Base-by-base conservation (phyloP, 2,888 invertebrate species). In the Stegana nigrithorax region DNA sequence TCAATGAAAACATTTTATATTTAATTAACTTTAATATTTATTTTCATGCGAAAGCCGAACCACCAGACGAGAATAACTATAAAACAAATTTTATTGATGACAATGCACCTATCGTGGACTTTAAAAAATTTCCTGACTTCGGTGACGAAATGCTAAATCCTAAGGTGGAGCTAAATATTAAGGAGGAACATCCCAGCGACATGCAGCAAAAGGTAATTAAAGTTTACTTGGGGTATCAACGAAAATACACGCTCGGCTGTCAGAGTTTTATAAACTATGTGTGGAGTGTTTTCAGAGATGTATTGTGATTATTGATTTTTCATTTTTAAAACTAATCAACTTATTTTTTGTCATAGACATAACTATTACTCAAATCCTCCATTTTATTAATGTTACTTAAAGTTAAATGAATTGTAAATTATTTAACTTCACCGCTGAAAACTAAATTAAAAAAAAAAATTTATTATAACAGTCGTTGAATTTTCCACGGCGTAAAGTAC, bases 401-500 rank as follows among this genome's bases (percentile, higher is more conserved):
- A 32, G 8, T 32, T 32, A 0, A n/a, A 32, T 32, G n/a, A 32
- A 2, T 2, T 2, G 8, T 32, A 12, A 32, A 32, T 32, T 32
- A 4, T 12, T 2, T 12, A 32, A 32, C n/a, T 29, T 29, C 29
- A 29, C 10, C 10, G 10, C 29, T 29, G 29, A 5, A 29, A 5
- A 29, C 29, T 29, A 29, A 5, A 29, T 29, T 36, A 5, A 36
- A 36, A 36, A 36, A 36, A 5, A 36, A 36, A 2, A 36, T 36
- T 5, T 21, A 21, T 45, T 45, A 17, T 21, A n/a, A 4, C 64
- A 82, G 83, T 63, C 78, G 8, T 75, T 78, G 2, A 81, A 71
- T 62, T 83, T 76, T 75, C 75, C 80, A 36, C 75, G 82, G 0
- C 82, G 83, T 5, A 83, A 83, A 65, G 65, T 79, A 47, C 83